These are phyloP conservation scores for Euspilapteryx auroguttella DNA, from an alignment of 2,888 invertebrate species.

Conservation along the genomic window DNA sequence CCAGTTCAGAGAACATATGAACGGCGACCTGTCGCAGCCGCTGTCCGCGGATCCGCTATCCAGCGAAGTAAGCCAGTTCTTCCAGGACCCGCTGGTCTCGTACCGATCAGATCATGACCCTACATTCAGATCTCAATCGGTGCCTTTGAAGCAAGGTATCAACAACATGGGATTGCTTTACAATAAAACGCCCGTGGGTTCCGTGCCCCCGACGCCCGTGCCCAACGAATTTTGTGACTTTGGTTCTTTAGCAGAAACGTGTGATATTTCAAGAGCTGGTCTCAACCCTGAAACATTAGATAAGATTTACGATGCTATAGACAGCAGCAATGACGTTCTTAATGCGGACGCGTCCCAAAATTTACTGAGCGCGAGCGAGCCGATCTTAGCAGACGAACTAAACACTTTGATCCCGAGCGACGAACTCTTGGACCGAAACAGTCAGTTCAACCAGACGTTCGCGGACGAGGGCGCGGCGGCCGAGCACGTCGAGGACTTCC, in stretches of 20 bases:
- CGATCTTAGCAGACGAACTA: slow-evolving; percentile 33
- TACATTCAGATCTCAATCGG: slow-evolving; percentile 74
- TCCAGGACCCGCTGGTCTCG: slow-evolving; percentile 45
- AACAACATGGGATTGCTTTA: slow-evolving; percentile 35
- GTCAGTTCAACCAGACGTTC: slow-evolving; percentile 32
- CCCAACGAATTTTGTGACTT: slow-evolving; percentile 75
- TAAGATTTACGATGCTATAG: slow-evolving; percentile 67
- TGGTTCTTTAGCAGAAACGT: slow-evolving; percentile 61
- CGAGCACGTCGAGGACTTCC: slow-evolving; percentile 42
- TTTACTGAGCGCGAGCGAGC: slow-evolving; percentile 28
- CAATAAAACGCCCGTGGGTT: slow-evolving; percentile 62
- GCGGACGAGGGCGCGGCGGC: slow-evolving; percentile 18
- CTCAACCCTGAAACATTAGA: slow-evolving; percentile 65
- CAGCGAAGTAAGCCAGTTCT: slow-evolving; percentile 65
- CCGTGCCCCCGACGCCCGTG: slow-evolving; percentile 69
- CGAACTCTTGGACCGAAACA: slow-evolving; percentile 26
- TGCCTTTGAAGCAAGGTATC: slow-evolving; percentile 68
- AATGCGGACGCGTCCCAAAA: slow-evolving; percentile 22
- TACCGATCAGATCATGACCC: slow-evolving; percentile 40
- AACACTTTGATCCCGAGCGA: slow-evolving; percentile 39
- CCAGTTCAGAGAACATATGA: slow-evolving; percentile 42
- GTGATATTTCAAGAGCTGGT: slow-evolving; percentile 51
- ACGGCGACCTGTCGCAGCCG: slow-evolving; percentile 34
- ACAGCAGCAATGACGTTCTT: slow-evolving; percentile 51
- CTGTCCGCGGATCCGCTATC: slow-evolving; percentile 51